Evolutionary conservation across 92 coral and sea anemone species (phyloP).

Genomic region (Diadumene lineata): DNA sequence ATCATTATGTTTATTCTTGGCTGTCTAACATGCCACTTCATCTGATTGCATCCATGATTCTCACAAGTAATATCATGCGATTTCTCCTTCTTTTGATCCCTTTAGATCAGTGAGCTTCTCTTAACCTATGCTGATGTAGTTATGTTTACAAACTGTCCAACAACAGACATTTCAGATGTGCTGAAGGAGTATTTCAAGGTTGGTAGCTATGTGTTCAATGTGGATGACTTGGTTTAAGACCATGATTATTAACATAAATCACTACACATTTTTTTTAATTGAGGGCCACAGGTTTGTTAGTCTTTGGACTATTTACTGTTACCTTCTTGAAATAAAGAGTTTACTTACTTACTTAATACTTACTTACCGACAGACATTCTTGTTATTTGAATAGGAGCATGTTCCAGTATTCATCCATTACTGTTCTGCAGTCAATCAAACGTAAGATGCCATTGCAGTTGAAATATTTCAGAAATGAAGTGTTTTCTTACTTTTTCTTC

Average conservation of each 20-base stretch:
- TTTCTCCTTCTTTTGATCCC: neutral
- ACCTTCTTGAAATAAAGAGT: too few species aligned
- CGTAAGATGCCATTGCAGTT: constrained; percentile 69
- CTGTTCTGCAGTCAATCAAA: constrained; percentile 78
- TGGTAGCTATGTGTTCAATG: neutral
- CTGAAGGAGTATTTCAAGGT: constrained; percentile 79
- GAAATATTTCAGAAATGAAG: too few species aligned
- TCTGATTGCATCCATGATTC: too few species aligned
- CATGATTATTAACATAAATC: too few species aligned
- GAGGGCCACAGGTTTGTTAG: too few species aligned
- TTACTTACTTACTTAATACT: neutral
- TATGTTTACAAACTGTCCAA: constrained; percentile 69
- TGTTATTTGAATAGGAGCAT: constrained; percentile 65
- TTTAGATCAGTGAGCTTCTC: constrained; percentile 75
- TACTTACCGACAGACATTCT: neutral
- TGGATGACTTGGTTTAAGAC: too few species aligned
- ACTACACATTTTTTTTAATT: too few species aligned
- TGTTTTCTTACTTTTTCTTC: too few species aligned
- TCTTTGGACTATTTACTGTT: too few species aligned
- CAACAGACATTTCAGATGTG: constrained; percentile 47
- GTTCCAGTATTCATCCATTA: constrained; percentile 83
- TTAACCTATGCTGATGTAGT: constrained; percentile 65
- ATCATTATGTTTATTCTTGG: neutral
- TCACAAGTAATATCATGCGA: too few species aligned
- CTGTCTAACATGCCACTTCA: too few species aligned